Base-by-base conservation (phyloP, 2,113 vertebrate species). In the Corythornis madagascariensis region DNA sequence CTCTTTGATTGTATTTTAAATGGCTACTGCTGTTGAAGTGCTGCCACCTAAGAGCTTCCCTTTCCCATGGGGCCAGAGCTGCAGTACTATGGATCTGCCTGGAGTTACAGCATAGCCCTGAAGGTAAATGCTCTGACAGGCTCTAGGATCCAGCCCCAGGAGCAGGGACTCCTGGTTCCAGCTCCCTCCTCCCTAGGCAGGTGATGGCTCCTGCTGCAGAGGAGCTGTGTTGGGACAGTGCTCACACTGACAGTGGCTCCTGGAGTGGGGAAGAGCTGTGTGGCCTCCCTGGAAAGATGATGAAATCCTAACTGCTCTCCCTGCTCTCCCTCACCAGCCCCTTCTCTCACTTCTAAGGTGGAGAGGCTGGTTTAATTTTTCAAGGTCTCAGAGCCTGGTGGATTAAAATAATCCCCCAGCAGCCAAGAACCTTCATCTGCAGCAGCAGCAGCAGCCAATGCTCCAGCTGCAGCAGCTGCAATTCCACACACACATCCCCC, bases 161-260 rank as follows among this genome's bases (percentile, higher is more conserved):
- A 18, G 31, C 35, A 52, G 60, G 69, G 47, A 5, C 25, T 42
- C 21, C n/a, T 28, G 50, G 50, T 52, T 52, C 14, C 59, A 22
- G 29, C 48, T 50, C 48, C 22, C 12, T 50, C 48, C 22, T 13
- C 22, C 22, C 48, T 11, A 50, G 48, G 48, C 48, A 13, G 48
- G 48, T 24, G 48, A 13, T 50, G 22, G 48, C 48, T 50, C 12
- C 22, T 24, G 48, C 12, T 50, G 48, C 48, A 50, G 33, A 72
- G 50, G 31, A 55, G 55, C 61, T 28, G 8, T 3, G 6, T 0
- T 10, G 57, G 71, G 42, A 55, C 47, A 56, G 35, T 0, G 2
- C 17, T 1, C 1, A 0, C 10, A 2, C 3, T 2, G 1, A 1
- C 53, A 3, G 42, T 11, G 38, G 40, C 56, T 55, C 67, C 13